These are phyloP conservation scores for Meriones unguiculatus DNA, from an alignment of 2,113 vertebrate species.

Conservation along the genomic window DNA sequence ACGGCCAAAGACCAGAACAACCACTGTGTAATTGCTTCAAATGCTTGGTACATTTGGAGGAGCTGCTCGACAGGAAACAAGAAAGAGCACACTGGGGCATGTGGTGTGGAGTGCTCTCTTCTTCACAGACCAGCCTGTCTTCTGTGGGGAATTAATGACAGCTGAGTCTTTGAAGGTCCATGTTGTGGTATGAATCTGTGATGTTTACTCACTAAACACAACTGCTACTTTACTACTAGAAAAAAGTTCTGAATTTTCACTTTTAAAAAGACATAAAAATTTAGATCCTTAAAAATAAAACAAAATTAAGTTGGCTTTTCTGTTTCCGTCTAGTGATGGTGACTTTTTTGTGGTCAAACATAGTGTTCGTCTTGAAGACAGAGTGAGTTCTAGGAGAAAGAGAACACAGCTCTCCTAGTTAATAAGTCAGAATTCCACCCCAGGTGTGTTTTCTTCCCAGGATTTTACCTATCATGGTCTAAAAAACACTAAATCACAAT, in stretches of 20 bases:
- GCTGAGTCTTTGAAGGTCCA: slow-evolving; percentile 77
- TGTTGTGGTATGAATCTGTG: slow-evolving; percentile 75
- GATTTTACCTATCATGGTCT: neutral
- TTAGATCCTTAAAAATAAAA: neutral
- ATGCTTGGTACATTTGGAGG: slow-evolving; percentile 90
- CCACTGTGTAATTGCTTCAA: slow-evolving; percentile 91
- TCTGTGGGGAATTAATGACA: slow-evolving; percentile 65
- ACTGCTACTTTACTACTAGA: neutral
- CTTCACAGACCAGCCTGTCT: slow-evolving; percentile 73
- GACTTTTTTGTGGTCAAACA: neutral
- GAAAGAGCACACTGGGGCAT: neutral
- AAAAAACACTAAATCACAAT: neutral
- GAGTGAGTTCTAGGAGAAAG: neutral
- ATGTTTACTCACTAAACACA: slow-evolving; percentile 64
- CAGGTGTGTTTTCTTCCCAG: neutral
- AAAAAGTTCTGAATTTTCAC: neutral
- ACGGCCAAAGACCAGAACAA: slow-evolving; percentile 89
- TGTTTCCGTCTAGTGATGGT: neutral
- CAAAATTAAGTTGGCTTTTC: neutral
- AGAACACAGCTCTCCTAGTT: neutral
- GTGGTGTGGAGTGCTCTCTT: slow-evolving; percentile 33
- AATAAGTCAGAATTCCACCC: neutral
- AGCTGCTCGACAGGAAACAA: neutral
- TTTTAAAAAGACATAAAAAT: neutral
- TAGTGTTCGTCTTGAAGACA: neutral